Evolutionary conservation across 2,888 invertebrate genomes (phyloP), one percentile per base, ranked within the genome.

Genomic region (Pollenia labialis): DNA sequence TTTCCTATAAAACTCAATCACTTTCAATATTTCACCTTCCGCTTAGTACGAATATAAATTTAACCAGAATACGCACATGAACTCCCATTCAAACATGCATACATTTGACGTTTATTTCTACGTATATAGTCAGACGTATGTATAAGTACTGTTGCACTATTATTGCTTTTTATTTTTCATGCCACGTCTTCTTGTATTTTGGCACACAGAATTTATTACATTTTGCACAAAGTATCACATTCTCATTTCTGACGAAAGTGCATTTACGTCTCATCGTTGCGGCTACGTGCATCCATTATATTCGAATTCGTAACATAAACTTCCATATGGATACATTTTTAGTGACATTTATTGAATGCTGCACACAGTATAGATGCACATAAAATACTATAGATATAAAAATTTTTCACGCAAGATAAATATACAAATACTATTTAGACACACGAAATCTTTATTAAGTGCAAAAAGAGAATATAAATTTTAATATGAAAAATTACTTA

Each of bases 331-430:
- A 85, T 74, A 79, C 50, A 80, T 82, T 79, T 81, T 69, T 46
- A 64, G 79, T 82, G 86, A 83, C 86, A 75, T 64, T 83, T 86
- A 86, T 86, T 83, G 80, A 86, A 80, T 80, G 75, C 60, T 66
- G 74, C 60, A 52, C 60, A 66, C 12, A 32, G 32, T 32, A 6
- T 32, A 56, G 56, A 50, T 75, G 79, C 56, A 32, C 32, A 60
- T 40, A 32, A 77, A 62, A 64, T 71, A 50, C 62, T 42, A 42
- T 4, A 46, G 66, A 56, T 48, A 54, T 32, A 72, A 23, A 18
- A 10, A 14, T 23, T 6, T 18, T 54, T 54, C 12, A 16, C 52
- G 10, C 2, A 12, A 16, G 14, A 16, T 16, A 16, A 54, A n/a
- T 48, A 23, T 48, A 50, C 46, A 4, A 23, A n/a, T 14, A 14